Evolutionary conservation across 2,113 vertebrate genomes (phyloP).

Genomic region (Oryzias melastigma): DNA sequence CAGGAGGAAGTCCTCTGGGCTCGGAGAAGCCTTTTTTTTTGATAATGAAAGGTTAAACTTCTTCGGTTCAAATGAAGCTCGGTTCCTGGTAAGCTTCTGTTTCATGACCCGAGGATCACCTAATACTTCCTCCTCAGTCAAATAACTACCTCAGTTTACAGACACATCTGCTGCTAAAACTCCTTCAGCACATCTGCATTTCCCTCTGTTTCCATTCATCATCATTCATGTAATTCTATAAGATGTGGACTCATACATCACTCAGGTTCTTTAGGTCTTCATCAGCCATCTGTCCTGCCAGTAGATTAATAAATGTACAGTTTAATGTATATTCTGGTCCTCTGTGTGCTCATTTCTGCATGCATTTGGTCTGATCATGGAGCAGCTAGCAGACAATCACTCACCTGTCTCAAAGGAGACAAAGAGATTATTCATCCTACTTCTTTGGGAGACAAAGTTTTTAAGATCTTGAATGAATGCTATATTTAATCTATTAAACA

Average conservation of each 20-base stretch:
- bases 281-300: not conserved
- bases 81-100: not conserved
- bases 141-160: slow-evolving; percentile 12
- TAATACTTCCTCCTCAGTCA: slow-evolving; percentile 18
- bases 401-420: slow-evolving; percentile 26
- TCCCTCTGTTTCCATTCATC: slow-evolving; percentile 33
- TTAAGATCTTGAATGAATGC: not conserved
- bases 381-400: slow-evolving; percentile 23
- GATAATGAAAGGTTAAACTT: slow-evolving; percentile 13
- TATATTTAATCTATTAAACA: not conserved
- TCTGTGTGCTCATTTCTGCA: slow-evolving; percentile 20
- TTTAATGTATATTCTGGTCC: not conserved
- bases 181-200: slow-evolving; percentile 42
- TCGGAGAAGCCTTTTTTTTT: slow-evolving; percentile 20
- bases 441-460: slow-evolving; percentile 2
- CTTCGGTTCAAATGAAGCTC: not conserved
- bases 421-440: slow-evolving; percentile 10
- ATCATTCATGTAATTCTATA: slow-evolving; percentile 48
- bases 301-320: not conserved
- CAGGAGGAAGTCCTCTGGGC: slow-evolving; percentile 5
- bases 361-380: slow-evolving; percentile 22
- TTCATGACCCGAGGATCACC: slow-evolving; percentile 3
- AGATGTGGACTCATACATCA: slow-evolving; percentile 48
- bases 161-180: slow-evolving; percentile 1
- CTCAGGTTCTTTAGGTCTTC: slow-evolving; percentile 21